A percentile compares a stretch with the other conserved stretches of the same genome.
Evolutionary conservation across 2,888 invertebrate genomes (phyloP).

Genomic region (Masnerella sp.): DNA sequence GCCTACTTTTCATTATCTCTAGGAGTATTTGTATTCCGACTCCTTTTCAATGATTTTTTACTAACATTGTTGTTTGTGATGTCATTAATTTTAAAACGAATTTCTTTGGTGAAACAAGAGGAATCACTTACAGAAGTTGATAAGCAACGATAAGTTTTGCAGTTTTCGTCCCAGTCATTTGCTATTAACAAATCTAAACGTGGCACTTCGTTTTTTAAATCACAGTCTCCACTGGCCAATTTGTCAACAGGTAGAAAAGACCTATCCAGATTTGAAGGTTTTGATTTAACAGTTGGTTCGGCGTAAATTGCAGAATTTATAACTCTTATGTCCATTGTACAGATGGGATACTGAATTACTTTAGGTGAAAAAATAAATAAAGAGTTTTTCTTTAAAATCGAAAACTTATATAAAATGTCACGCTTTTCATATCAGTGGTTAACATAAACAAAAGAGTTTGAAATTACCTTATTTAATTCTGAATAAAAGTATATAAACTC

Average conservation of each 20-base stretch:
- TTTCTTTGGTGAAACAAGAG: not conserved
- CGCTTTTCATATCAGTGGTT: not conserved
- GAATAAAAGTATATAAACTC: no score
- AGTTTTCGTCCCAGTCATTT: not conserved
- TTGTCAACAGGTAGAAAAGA: conserved; percentile 5
- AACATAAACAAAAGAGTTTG: not conserved
- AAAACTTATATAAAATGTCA: no score
- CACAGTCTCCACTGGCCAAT: conserved; percentile 9
- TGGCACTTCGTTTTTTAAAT: not conserved
- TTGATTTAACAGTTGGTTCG: not conserved
- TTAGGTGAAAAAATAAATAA: not conserved
- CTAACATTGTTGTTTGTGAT: not conserved
- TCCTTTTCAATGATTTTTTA: no score
- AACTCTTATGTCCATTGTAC: not conserved
- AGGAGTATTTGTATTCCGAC: no score
- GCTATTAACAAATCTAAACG: not conserved
- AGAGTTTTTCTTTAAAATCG: not conserved
- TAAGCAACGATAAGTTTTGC: conserved; percentile 3
- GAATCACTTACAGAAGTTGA: not conserved
- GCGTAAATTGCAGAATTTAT: conserved; percentile 15
- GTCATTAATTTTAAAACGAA: conserved; percentile 3
- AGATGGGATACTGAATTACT: not conserved
- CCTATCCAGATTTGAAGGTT: not conserved
- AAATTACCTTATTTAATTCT: no score
- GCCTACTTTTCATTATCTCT: no score